These are phyloP conservation scores for Triops cancriformis DNA, from an alignment of 1,140 invertebrate species.

Conservation along the genomic window DNA sequence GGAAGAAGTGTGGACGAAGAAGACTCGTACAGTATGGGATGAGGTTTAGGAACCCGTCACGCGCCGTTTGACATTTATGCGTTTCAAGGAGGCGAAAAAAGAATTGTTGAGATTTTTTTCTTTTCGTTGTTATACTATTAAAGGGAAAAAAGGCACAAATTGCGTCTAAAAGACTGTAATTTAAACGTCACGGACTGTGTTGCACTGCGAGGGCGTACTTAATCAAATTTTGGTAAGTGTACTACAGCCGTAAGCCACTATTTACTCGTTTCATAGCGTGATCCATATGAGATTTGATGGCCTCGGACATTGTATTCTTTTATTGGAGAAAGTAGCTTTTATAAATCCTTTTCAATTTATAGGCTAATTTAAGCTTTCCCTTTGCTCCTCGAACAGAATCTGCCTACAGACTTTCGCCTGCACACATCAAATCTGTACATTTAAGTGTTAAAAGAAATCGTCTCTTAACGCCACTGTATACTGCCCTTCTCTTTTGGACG, in stretches of 20 bases:
- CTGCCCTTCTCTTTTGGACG: no score
- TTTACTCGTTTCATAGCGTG: not conserved
- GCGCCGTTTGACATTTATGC: no score
- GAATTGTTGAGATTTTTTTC: not conserved
- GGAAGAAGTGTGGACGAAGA: no score
- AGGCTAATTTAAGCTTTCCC: not conserved
- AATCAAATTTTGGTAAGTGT: not conserved
- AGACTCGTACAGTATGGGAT: no score
- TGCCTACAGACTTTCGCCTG: not conserved
- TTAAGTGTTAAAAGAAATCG: no score
- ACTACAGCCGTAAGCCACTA: not conserved
- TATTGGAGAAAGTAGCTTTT: not conserved
- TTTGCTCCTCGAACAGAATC: not conserved
- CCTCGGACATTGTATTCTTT: not conserved
- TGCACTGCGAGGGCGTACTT: not conserved
- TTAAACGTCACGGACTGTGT: not conserved
- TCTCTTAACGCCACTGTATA: no score
- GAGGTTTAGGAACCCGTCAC: no score
- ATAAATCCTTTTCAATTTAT: not conserved
- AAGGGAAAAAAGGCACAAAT: not conserved
- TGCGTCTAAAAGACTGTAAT: not conserved
- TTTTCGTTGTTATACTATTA: not conserved
- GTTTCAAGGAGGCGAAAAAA: not conserved
- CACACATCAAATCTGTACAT: not conserved
- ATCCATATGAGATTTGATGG: not conserved